phyloP scores from a whole-genome alignment of 2,888 invertebrate genomes.

The Tyria jacobaeae region DNA sequence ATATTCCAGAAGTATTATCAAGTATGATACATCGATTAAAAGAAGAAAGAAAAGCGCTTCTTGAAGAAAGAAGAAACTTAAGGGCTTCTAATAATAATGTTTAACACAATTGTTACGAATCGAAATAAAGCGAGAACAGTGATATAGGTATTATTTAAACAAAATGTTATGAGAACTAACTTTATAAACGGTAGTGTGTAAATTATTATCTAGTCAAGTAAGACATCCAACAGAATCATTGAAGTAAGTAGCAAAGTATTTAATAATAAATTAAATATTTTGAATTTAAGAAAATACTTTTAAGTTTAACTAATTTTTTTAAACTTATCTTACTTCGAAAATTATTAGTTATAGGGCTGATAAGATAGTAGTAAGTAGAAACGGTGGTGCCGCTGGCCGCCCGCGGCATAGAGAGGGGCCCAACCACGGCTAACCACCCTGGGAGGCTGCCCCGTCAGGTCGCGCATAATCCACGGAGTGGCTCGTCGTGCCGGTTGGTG shows the following conservation, averaged over 20 bases:
- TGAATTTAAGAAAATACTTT: neutral
- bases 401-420: no score
- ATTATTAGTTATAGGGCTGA: no score
- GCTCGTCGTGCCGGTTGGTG: no score
- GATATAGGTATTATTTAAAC: neutral
- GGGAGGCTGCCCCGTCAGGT: no score
- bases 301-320: neutral
- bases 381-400: no score
- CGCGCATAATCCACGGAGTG: no score
- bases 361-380: no score
- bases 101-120: neutral
- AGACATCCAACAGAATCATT: neutral
- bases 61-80: neutral
- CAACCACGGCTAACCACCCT: no score
- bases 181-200: neutral
- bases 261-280: neutral
- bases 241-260: neutral
- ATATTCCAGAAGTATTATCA: neutral
- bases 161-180: neutral
- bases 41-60: constrained; percentile 2
- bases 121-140: neutral
- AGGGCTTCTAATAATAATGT: neutral
- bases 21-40: constrained; percentile 3
- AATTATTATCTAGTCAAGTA: neutral
- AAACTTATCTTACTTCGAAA: no score